Evolutionary conservation across 1,140 invertebrate genomes (phyloP).

Genomic region (Agrilus planipennis): DNA sequence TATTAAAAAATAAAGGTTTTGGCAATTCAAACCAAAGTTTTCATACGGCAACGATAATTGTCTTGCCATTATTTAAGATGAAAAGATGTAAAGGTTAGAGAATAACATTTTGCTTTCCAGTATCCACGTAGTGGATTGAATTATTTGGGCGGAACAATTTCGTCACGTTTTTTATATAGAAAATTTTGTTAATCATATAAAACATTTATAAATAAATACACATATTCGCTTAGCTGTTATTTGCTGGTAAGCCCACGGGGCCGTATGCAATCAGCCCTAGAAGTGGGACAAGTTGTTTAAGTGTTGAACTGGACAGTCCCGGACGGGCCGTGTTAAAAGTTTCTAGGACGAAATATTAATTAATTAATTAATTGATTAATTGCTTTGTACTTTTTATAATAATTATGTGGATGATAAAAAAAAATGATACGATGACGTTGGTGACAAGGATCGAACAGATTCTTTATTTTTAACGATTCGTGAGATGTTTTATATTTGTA

Average conservation of each 20-base stretch:
- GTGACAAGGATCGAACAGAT: slow-evolving; percentile 28
- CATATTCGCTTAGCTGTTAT: slow-evolving; percentile 22
- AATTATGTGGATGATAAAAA: slow-evolving; percentile 30
- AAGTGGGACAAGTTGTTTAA: slow-evolving; percentile 3
- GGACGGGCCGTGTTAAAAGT: background rate
- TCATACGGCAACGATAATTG: too few species aligned
- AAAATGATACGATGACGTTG: slow-evolving; percentile 22
- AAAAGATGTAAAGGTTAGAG: background rate
- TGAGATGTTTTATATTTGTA: slow-evolving; percentile 21
- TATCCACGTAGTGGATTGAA: background rate
- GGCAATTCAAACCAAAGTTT: too few species aligned
- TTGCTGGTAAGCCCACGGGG: slow-evolving; percentile 17
- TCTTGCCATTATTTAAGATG: too few species aligned
- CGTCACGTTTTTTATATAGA: slow-evolving; percentile 26
- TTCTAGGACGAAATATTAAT: background rate
- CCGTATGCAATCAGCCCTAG: slow-evolving; percentile 12
- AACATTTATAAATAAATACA: slow-evolving; percentile 24
- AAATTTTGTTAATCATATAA: slow-evolving; percentile 28
- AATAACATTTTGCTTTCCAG: background rate
- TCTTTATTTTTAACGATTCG: slow-evolving; percentile 31
- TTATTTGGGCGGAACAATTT: slow-evolving; percentile 6
- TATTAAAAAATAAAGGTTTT: too few species aligned
- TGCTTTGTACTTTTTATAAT: slow-evolving; percentile 36
- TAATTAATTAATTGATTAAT: too few species aligned
- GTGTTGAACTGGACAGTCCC: slow-evolving; percentile 4